Evolutionary conservation across 1,140 invertebrate genomes (phyloP), one percentile per base, ranked within the genome.

Genomic region (Ruditapes philippinarum): DNA sequence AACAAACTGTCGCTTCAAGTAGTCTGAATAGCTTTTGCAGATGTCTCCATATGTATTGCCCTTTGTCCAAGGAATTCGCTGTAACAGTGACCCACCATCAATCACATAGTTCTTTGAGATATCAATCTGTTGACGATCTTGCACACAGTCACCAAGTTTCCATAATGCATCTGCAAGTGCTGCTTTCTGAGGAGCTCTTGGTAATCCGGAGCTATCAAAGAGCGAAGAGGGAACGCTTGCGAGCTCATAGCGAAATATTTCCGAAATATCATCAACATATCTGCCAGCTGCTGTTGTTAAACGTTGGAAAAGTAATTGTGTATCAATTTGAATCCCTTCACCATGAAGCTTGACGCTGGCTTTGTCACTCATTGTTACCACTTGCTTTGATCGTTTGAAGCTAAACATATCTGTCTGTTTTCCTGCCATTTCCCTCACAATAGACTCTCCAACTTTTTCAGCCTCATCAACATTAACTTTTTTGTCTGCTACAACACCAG

Each of bases 351-450:
- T 68, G 5, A 79, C 40, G 14, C 4, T 5, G 36, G 76, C 0
- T 25, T 83, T 90, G 68, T 80, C 36, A 76, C 49, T 74, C 25
- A 85, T 17, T 49, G 86, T 88, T 51, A 42, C 74, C n/a, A 36
- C 76, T 85, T 74, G 62, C 3, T 54, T 22, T 19, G 1, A 60
- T 33, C 36, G 28, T 76, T 90, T 79, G 45, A 78, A 87, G 28
- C 3, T 25, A 28, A 83, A 68, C 38, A 12, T 28, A 5, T 40
- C 19, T 68, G 36, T 1, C 0, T 17, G 51, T 25, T 78, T 1
- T 76, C 49, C 84, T 3, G n/a, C 25, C 68, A 74, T 73, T 0
- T 40, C 9, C 14, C n/a, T 31, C n/a, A 70, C 42, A 7, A 45
- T 45, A 7, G 42, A 7, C 14, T 45, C n/a, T 3, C 85, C 74